Conservation (phyloP, 1,140 invertebrate species). For the Acromyrmex heyeri region DNA sequence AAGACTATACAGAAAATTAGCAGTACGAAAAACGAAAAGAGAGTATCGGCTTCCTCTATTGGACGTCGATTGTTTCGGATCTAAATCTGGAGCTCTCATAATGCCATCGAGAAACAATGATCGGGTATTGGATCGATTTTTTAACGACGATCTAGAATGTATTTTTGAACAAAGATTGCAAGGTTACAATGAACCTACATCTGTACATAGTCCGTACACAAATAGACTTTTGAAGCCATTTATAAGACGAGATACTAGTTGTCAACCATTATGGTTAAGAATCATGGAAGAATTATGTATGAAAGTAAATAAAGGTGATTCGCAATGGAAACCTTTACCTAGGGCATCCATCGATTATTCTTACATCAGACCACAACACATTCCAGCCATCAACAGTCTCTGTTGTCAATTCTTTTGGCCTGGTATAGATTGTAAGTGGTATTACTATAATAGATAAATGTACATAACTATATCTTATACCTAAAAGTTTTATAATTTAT, state of each 20-base stretch:
- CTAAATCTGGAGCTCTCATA: conserved; percentile 65
- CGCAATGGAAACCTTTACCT: conserved; percentile 83
- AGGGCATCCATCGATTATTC: conserved; percentile 92
- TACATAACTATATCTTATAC: background rate
- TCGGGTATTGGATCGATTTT: conserved; percentile 85
- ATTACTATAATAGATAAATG: background rate
- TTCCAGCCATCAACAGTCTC: conserved; percentile 94
- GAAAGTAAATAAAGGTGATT: conserved; percentile 89
- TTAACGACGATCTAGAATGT: conserved; percentile 78
- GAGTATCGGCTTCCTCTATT: conserved; percentile 88
- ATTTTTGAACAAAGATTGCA: conserved; percentile 85
- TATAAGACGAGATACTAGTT: conserved; percentile 90
- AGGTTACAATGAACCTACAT: conserved; percentile 86
- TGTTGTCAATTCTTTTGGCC: conserved; percentile 96
- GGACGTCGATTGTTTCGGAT: conserved; percentile 87
- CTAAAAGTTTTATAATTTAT: conserved; percentile 5
- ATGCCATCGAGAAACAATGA: conserved; percentile 67
- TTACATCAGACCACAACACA: conserved; percentile 95
- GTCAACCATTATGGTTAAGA: conserved; percentile 90
- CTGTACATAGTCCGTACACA: conserved; percentile 89
- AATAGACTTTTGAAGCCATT: conserved; percentile 92
- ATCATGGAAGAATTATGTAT: conserved; percentile 90
- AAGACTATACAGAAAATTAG: conserved; percentile 88
- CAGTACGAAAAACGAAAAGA: conserved; percentile 88
- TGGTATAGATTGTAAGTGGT: conserved; percentile 93